Conservation (phyloP, 2,888 invertebrate genomes). For the Apamea monoglypha region DNA sequence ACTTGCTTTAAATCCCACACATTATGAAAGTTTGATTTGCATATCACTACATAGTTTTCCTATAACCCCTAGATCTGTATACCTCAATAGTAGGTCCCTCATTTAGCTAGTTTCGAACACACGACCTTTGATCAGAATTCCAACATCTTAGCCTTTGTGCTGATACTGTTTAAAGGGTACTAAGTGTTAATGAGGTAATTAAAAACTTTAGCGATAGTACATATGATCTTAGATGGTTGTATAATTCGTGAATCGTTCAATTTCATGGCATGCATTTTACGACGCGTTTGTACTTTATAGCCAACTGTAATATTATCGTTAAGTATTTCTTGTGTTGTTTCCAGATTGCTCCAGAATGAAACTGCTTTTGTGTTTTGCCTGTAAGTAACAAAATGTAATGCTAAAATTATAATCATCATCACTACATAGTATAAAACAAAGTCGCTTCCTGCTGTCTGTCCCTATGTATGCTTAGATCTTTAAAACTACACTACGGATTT, state of each 20-base stretch:
- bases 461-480: no score
- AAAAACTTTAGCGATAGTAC: conserved; percentile 27
- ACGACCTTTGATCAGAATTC: background rate
- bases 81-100: background rate
- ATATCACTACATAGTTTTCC: background rate
- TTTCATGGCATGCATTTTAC: conserved; percentile 54
- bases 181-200: conserved; percentile 20
- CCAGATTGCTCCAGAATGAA: conserved; percentile 39
- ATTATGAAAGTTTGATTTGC: background rate
- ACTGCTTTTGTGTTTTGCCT: conserved; percentile 23
- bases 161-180: background rate
- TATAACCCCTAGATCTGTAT: background rate
- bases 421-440: background rate
- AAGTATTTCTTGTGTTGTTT: conserved; percentile 6
- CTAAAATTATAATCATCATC: background rate
- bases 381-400: conserved; percentile 44
- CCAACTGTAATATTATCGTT: conserved; percentile 1
- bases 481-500: no score
- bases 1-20: background rate
- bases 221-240: background rate
- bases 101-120: background rate
- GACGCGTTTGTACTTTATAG: conserved; percentile 19
- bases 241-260: conserved; percentile 32
- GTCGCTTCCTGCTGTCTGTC: no score
- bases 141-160: background rate